These are phyloP conservation scores for Crotophaga sulcirostris DNA, from an alignment of 2,113 vertebrate genomes.

Conservation along the genomic window DNA sequence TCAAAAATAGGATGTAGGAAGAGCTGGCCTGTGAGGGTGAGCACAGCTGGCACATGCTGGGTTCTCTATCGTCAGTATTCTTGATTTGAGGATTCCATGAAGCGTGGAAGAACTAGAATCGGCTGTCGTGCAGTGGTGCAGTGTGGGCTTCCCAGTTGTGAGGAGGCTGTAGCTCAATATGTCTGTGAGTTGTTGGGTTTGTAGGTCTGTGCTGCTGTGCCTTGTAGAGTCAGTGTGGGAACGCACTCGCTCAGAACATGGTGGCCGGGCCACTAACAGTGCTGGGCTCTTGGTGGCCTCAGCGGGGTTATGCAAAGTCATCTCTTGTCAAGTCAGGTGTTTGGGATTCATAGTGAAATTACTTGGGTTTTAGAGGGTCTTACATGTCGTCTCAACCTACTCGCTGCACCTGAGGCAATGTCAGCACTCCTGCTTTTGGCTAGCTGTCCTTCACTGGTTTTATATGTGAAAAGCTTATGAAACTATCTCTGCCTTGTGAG, in stretches of 20 bases:
- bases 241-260: rapidly evolving
- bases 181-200: neutral
- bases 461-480: neutral
- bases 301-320: neutral
- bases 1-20: neutral
- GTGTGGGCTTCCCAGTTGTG: neutral
- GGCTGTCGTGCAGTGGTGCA: neutral
- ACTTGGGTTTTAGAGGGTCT: neutral
- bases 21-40: neutral
- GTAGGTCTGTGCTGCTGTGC: neutral
- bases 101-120: neutral
- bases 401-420: neutral
- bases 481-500: neutral
- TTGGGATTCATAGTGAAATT: neutral
- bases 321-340: neutral
- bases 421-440: neutral
- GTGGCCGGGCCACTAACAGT: rapidly evolving
- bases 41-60: rapidly evolving
- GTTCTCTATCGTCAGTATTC: neutral
- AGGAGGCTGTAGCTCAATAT: too few species aligned
- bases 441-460: neutral
- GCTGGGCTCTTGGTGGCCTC: neutral
- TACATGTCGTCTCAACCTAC: neutral
- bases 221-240: neutral
- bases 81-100: neutral